phyloP scores from a whole-genome alignment of 2,113 vertebrate genomes.

The Diadophis punctatus region DNA sequence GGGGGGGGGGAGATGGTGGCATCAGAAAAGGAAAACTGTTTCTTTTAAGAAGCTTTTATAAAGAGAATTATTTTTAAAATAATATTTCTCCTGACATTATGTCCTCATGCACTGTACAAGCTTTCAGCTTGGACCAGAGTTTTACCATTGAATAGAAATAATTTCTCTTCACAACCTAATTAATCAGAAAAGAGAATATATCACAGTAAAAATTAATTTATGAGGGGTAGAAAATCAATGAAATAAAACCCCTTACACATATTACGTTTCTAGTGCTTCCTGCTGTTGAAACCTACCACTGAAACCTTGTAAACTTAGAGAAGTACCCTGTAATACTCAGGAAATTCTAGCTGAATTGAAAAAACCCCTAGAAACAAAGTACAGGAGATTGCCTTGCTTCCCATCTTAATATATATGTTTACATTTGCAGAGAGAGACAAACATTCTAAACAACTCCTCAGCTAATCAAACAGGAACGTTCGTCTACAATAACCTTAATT shows the following conservation, averaged over 20 bases:
- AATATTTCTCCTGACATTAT: conserved; percentile 45
- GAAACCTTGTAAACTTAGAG: accelerated
- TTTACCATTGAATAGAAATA: conserved; percentile 48
- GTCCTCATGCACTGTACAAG: neutral
- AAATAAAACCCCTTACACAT: accelerated
- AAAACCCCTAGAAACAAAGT: accelerated
- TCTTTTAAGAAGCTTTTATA: conserved; percentile 55
- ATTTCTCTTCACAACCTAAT: conserved; percentile 54
- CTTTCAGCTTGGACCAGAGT: conserved; percentile 10
- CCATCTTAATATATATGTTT: neutral
- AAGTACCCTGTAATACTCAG: neutral
- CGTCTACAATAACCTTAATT: neutral
- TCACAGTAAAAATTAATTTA: conserved; percentile 2
- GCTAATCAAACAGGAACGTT: neutral
- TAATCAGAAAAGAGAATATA: conserved; percentile 51
- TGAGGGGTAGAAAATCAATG: neutral
- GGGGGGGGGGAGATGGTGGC: conserved; percentile 36
- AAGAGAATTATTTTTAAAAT: conserved; percentile 51
- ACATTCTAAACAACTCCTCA: neutral
- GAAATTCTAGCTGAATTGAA: neutral
- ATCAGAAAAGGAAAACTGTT: conserved; percentile 47
- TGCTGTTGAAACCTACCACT: neutral
- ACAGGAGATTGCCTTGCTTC: neutral
- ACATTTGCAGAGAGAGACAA: accelerated
- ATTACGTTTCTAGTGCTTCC: neutral